These are phyloP conservation scores for Oreochromis grahami DNA, from an alignment of 2,797 vertebrate species.

Conservation along the genomic window DNA sequence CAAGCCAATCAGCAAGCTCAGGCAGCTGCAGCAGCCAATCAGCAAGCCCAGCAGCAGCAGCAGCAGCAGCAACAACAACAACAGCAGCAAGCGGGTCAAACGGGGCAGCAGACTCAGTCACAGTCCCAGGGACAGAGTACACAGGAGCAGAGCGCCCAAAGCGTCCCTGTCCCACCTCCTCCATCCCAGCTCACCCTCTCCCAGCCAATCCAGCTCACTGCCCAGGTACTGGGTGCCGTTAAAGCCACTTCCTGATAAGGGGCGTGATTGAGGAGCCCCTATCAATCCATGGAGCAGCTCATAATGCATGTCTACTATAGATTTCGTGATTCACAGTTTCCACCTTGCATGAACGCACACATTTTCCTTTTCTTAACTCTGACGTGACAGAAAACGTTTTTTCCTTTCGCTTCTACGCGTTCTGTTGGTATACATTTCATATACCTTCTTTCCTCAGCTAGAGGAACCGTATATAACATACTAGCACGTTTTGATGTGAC, in stretches of 20 bases:
- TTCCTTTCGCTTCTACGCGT: not conserved
- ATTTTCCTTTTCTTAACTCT: not conserved
- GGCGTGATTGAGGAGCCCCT: slow-evolving; percentile 24
- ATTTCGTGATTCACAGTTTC: slow-evolving; percentile 39
- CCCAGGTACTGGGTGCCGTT: slow-evolving; percentile 81
- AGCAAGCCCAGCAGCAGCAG: slow-evolving; percentile 73
- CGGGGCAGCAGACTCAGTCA: slow-evolving; percentile 66
- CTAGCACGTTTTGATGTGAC: not conserved
- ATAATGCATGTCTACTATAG: not conserved
- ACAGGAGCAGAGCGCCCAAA: slow-evolving; percentile 77
- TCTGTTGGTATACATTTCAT: not conserved
- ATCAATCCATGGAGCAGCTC: not conserved
- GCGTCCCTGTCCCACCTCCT: slow-evolving; percentile 74
- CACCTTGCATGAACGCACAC: not conserved
- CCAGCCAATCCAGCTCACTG: slow-evolving; percentile 93
- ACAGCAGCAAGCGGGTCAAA: slow-evolving; percentile 68
- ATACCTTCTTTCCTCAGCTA: not conserved
- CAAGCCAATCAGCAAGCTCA: slow-evolving; percentile 81
- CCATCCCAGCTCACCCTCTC: slow-evolving; percentile 87
- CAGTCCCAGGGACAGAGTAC: slow-evolving; percentile 76
- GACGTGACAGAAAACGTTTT: not conserved
- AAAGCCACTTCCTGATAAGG: slow-evolving; percentile 6
- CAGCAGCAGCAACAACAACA: slow-evolving; percentile 68
- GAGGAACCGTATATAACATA: not conserved
- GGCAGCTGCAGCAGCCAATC: slow-evolving; percentile 78